Base-by-base conservation (phyloP, 1,140 invertebrate species). In the Trachymyrmex septentrionalis region DNA sequence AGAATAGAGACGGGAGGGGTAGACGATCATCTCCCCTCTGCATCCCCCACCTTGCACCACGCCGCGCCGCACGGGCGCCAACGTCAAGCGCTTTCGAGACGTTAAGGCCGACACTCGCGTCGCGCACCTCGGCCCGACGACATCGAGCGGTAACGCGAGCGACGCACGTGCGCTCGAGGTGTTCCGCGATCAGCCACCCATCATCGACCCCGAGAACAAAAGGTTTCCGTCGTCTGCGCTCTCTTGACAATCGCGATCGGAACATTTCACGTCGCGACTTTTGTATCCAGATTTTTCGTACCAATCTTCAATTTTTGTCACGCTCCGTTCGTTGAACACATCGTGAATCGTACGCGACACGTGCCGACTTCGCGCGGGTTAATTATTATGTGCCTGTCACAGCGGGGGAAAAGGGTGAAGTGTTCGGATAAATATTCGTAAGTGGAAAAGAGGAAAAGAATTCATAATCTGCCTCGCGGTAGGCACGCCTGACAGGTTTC, bases 41-140 rank as follows among this genome's bases (percentile, higher is more conserved):
- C 88, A 88, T 89, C 91, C 88, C 91, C 92, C 88, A 90, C 82
- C 87, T 90, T 91, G 88, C 87, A 88, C 85, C 89, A 87, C 73
- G 86, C 88, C 90, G 90, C 88, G 86, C 88, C 90, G 90, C 88
- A 86, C 92, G 90, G 91, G 92, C 91, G 91, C 91, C 93, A 92
- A 92, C 90, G 92, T 92, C 92, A 91, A 92, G 92, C 93, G 93
- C 92, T 92, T 94, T 91, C 91, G 90, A 93, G 90, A 92, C 92
- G 91, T 92, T 92, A 92, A 93, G 92, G 91, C 93, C 93, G 93
- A 93, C 93, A 94, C 92, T 94, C 93, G 93, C 91, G 93, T 92
- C 92, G 93, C 90, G 93, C 90, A 93, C 91, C 90, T 92, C 92
- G 89, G 88, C 92, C 92, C 91, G 93, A 92, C 91, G 91, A 92